Evolutionary conservation across 2,113 vertebrate genomes (phyloP).

Genomic region (Mormyrus iriodes): DNA sequence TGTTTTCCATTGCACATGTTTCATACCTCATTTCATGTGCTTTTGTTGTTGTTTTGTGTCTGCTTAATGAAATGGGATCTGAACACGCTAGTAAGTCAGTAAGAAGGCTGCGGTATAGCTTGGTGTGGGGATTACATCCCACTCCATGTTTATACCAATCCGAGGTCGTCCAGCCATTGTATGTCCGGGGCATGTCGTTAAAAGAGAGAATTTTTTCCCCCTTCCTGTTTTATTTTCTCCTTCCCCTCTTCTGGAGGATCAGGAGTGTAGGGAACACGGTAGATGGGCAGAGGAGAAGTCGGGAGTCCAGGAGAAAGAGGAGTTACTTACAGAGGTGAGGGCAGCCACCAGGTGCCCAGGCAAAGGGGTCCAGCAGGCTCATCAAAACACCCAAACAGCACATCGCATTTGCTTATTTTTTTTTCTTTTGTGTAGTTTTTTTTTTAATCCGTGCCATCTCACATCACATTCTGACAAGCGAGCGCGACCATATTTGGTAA

Average conservation of each 20-base stretch:
- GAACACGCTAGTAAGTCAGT: background rate
- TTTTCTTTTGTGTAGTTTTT: background rate
- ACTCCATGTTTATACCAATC: too few species aligned
- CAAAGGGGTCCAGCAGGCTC: background rate
- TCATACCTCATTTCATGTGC: slow-evolving; percentile 16
- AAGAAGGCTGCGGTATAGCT: background rate
- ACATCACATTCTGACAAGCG: background rate
- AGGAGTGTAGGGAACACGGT: slow-evolving; percentile 49
- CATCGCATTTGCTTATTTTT: background rate
- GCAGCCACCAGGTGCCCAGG: background rate
- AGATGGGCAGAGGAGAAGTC: slow-evolving; percentile 41
- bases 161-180: background rate
- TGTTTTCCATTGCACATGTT: background rate
- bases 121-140: background rate
- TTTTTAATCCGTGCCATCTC: background rate
- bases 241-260: background rate
- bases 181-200: background rate
- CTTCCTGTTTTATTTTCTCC: background rate
- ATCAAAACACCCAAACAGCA: background rate
- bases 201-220: background rate
- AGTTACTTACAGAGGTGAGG: slow-evolving; percentile 31
- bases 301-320: slow-evolving; percentile 47
- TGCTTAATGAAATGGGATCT: background rate
- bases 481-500: background rate
- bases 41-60: background rate